phyloP scores from a whole-genome alignment of 2,888 invertebrate species.

The Nemoura dubitans region DNA sequence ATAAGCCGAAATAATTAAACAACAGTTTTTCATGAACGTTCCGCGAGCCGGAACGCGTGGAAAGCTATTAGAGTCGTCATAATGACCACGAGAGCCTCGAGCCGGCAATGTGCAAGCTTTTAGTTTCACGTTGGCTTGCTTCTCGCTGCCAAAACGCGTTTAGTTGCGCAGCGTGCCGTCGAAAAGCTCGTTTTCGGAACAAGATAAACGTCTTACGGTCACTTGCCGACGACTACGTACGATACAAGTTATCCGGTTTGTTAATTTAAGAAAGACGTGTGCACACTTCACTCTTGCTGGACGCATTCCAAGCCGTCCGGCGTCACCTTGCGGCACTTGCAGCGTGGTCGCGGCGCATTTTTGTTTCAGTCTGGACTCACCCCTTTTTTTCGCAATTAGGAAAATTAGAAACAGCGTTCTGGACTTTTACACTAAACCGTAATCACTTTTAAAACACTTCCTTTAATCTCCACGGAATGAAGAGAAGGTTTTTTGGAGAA shows the following conservation, averaged over 20 bases:
- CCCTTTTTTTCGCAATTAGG: not conserved
- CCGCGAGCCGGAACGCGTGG: not conserved
- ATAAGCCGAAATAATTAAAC: constrained; percentile 38
- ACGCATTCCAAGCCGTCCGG: not conserved
- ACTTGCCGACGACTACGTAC: not conserved
- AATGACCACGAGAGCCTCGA: not conserved
- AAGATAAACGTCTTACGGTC: not conserved
- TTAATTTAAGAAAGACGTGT: not conserved
- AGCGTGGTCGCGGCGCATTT: not conserved
- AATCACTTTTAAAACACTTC: constrained; percentile 5
- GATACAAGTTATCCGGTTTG: not conserved
- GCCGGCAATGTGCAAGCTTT: not conserved
- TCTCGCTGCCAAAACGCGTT: not conserved
- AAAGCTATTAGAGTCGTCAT: constrained; percentile 7
- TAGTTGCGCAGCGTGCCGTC: not conserved
- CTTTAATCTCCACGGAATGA: not conserved
- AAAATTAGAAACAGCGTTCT: not conserved
- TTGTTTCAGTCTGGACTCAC: not conserved
- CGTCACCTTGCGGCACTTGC: not conserved
- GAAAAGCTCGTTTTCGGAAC: not conserved
- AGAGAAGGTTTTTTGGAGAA: not conserved
- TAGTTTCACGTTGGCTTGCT: too few relatives aligned
- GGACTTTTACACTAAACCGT: constrained; percentile 4
- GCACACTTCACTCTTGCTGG: not conserved
- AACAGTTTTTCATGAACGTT: constrained; percentile 22